Evolutionary conservation across 1,140 invertebrate genomes (phyloP), one percentile per base, ranked within the genome.

Genomic region (Drosophila carrolli): DNA sequence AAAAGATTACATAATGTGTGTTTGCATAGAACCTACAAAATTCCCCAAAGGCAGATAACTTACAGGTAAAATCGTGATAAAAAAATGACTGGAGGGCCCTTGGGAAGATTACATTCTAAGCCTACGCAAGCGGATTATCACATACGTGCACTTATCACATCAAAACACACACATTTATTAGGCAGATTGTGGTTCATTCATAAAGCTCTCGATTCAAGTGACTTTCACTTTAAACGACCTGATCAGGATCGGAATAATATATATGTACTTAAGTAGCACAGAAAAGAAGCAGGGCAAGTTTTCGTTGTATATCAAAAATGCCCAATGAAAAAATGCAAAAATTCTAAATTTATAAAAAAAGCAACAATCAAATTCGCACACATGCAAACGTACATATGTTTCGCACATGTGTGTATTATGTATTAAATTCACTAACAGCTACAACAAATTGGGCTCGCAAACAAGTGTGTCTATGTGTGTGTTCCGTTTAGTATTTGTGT

Each of bases 381-480:
- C 58, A 70, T 9, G 23, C 47, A 37, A 35, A 23, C 54, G 37
- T 46, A 63, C 41, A 59, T 55, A 61, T 62, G 68, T 72, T 71
- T 72, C 44, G 68, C 66, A 72, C 67, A 72, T 72, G 68, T 71
- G 53, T 73, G 48, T 73, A 71, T 57, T 72, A 59, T 78, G 50
- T 78, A 68, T 86, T 71, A 86, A 82, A 81, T 90, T 78, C 77
- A 75, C 83, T 72, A 83, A 82, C 72, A 82, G 76, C 72, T 80
- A 91, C 89, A 89, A 91, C 83, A 88, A 89, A 89, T 84, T 88
- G 85, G 80, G 80, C 60, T 78, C 65, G 80, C 65, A 54, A 71
- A 71, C 50, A 77, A 66, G 68, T 58, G 43, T 63, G 56, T 5
- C 23, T 43, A 16, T 40, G 56, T 68, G 48, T 66, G 46, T 37